Conservation (phyloP, 2,797 vertebrate species). For the Neopelma chrysocephalum region DNA sequence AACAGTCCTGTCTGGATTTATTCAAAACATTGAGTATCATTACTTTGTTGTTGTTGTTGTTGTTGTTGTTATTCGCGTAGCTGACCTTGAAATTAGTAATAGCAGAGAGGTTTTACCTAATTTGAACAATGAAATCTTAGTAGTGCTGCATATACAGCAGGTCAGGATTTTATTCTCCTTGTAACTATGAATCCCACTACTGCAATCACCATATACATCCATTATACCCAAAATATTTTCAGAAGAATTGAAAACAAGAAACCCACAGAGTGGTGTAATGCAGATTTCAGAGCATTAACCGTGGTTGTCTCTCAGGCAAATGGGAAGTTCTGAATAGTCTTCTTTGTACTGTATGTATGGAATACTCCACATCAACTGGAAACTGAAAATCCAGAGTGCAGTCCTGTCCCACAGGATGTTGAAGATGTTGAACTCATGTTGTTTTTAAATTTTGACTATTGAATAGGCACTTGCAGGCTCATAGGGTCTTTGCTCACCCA, state of each 20-base stretch:
- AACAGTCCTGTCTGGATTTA: background rate
- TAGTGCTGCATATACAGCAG: background rate
- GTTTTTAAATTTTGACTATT: background rate
- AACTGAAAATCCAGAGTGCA: background rate
- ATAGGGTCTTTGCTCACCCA: background rate
- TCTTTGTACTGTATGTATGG: background rate
- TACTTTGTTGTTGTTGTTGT: background rate
- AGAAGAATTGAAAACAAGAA: background rate
- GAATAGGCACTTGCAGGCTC: background rate
- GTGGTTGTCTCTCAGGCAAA: background rate
- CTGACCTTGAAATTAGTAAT: background rate
- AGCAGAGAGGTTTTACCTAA: background rate
- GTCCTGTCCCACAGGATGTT: background rate
- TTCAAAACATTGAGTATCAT: background rate
- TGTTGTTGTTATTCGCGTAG: background rate
- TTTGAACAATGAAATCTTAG: background rate
- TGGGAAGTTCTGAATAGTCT: background rate
- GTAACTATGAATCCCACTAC: background rate
- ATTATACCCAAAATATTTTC: constrained; percentile 22
- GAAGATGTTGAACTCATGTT: background rate
- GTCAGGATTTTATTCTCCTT: background rate
- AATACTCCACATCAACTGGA: background rate
- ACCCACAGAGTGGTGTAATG: background rate
- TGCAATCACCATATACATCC: background rate
- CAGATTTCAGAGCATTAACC: background rate